Base-by-base conservation (phyloP, 2,113 vertebrate species). In the Egretta garzetta region DNA sequence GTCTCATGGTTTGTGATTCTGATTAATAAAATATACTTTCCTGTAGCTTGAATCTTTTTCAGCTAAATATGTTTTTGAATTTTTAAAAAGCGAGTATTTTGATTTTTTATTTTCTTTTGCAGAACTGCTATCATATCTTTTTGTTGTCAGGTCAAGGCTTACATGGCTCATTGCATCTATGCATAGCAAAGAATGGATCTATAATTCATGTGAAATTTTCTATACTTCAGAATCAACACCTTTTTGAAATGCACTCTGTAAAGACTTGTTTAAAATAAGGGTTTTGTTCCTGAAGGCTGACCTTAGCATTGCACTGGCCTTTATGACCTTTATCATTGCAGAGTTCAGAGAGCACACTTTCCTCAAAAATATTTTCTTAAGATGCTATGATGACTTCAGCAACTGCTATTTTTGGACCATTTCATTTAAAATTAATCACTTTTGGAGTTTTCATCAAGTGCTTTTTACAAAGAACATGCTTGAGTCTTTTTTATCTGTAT, bases 391-490 rank as follows among this genome's bases (percentile, higher is more conserved):
- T 1, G 5, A 21, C 64, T 71, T 86, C 56, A 91, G 35, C 23
- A 87, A 43, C 39, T 79, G 47, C 52, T 95, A 20, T 56, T 89
- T 80, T 77, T 37, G 12, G 23, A 45, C 18, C 19, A 33, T 67
- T 95, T 96, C 6, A 79, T 89, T 86, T 89, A 75, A 86, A 84
- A 94, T 66, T 85, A 89, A 68, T 80, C 13, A 59, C 21, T 79
- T 70, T 24, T 70, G 30, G 32, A 63, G 33, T 66, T 82, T 88
- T 80, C 18, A 68, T 58, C 58, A 60, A 63, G 62, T 52, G 33
- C 6, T 24, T 81, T 86, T 85, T 50, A 27, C 11, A 52, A 67
- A 80, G 24, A 80, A 83, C 15, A 60, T 3, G 1, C 49, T 47
- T 30, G 10, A 62, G 6, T 43, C 22, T 43, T 75, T 73, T 85